These are phyloP conservation scores for Desmodus rotundus DNA, from an alignment of 2,113 vertebrate genomes.

Conservation along the genomic window DNA sequence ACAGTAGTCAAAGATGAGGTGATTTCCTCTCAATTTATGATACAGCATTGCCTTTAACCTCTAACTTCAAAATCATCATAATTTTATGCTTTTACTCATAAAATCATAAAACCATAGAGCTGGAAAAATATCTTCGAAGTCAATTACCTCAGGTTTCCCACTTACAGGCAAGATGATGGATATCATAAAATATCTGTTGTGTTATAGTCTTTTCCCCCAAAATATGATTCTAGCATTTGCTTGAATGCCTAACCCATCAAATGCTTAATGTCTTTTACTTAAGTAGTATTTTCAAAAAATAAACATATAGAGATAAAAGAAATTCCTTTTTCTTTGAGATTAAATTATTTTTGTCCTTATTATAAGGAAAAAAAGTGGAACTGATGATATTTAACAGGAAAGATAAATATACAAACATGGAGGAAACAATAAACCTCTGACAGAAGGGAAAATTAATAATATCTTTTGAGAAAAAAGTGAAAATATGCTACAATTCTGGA, in stretches of 20 bases:
- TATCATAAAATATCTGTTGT: not conserved
- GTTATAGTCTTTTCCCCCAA: not conserved
- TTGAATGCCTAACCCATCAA: not conserved
- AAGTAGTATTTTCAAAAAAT: not conserved
- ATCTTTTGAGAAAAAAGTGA: conserved; percentile 13
- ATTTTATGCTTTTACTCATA: conserved; percentile 42
- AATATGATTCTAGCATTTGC: not conserved
- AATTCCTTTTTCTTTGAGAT: conserved; percentile 11
- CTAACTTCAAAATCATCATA: conserved; percentile 47
- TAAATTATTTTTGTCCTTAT: not conserved
- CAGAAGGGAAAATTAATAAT: not conserved
- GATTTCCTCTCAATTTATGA: conserved; percentile 22
- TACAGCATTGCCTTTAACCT: conserved; percentile 30
- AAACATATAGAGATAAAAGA: not conserved
- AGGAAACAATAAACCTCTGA: conserved; percentile 28
- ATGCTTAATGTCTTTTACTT: not conserved
- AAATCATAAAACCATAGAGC: not conserved
- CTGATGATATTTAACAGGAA: conserved; percentile 30
- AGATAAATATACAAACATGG: conserved; percentile 3
- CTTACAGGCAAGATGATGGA: not conserved
- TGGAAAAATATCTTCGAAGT: conserved; percentile 2
- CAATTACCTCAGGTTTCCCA: not conserved
- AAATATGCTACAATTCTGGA: not conserved
- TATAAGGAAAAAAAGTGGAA: not conserved
- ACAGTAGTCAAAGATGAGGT: not conserved